Conservation (phyloP, 2,888 invertebrate species). For the Conomelus anceps region DNA sequence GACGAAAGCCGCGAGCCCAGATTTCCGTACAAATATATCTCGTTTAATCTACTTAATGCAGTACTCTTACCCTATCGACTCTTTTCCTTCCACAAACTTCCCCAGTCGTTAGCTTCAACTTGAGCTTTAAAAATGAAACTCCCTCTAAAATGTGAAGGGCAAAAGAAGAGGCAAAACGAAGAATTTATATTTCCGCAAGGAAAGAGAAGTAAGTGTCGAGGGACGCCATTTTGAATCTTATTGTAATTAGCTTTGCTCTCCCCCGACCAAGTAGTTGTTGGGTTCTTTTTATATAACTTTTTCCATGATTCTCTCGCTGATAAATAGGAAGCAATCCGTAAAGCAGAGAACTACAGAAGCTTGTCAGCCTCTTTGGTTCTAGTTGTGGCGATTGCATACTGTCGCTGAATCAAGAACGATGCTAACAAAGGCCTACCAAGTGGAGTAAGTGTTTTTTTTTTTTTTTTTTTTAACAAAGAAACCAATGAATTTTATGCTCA, state of each 20-base stretch:
- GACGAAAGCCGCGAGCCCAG: neutral
- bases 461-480: neutral
- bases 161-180: neutral
- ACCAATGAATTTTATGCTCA: neutral
- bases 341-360: neutral
- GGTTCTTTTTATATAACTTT: neutral
- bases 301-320: neutral
- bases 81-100: neutral
- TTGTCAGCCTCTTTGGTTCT: neutral
- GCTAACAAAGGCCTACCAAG: neutral
- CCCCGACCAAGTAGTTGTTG: neutral
- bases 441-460: neutral
- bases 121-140: neutral
- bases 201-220: neutral
- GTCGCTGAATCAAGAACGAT: neutral
- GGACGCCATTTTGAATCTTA: slow-evolving; percentile 9
- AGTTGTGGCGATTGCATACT: neutral
- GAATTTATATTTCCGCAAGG: neutral
- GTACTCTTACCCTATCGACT: neutral
- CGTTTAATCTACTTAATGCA: neutral
- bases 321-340: slow-evolving; percentile 2
- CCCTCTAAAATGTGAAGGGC: neutral
- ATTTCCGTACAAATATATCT: neutral
- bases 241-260: slow-evolving; percentile 9
- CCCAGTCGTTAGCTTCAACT: neutral